These are phyloP conservation scores for Dolichallabes microphthalmus DNA, from an alignment of 2,113 vertebrate species.

Conservation along the genomic window DNA sequence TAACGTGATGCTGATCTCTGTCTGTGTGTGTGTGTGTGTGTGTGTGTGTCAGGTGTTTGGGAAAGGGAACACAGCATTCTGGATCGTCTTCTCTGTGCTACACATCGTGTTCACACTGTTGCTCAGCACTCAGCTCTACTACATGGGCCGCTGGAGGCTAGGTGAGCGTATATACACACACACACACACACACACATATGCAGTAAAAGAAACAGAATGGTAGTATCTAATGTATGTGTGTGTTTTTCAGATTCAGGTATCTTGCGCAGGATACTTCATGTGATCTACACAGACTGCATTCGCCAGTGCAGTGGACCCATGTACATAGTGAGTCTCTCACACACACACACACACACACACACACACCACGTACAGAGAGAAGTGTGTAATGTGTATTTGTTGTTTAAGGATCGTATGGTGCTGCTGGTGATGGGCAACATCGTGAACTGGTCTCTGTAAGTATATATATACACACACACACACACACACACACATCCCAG, in stretches of 20 bases:
- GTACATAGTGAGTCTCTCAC: slow-evolving; percentile 84
- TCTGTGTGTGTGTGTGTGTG: not conserved
- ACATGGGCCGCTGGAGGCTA: slow-evolving; percentile 96
- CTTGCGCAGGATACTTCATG: slow-evolving; percentile 80
- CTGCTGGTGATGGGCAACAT: slow-evolving; percentile 96
- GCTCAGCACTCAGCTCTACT: slow-evolving; percentile 96
- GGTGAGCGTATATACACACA: slow-evolving; percentile 57
- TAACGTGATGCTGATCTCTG: too few relatives aligned
- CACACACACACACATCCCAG: not conserved
- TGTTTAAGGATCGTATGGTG: slow-evolving; percentile 90
- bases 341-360: slow-evolving; percentile 7
- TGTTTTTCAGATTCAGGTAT: slow-evolving; percentile 80
- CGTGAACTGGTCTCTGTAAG: slow-evolving; percentile 98
- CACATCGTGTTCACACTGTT: slow-evolving; percentile 90
- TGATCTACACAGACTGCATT: slow-evolving; percentile 92
- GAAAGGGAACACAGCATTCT: slow-evolving; percentile 87
- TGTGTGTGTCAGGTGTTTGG: slow-evolving; percentile 83
- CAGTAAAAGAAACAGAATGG: not conserved
- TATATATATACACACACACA: not conserved
- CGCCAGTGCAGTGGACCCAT: slow-evolving; percentile 94
- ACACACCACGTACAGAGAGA: not conserved
- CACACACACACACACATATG: not conserved
- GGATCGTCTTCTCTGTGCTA: slow-evolving; percentile 92
- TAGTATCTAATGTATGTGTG: not conserved
- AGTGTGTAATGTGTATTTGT: slow-evolving; percentile 24